phyloP scores from a whole-genome alignment of 2,113 vertebrate genomes.

The Megaptera novaeangliae region DNA sequence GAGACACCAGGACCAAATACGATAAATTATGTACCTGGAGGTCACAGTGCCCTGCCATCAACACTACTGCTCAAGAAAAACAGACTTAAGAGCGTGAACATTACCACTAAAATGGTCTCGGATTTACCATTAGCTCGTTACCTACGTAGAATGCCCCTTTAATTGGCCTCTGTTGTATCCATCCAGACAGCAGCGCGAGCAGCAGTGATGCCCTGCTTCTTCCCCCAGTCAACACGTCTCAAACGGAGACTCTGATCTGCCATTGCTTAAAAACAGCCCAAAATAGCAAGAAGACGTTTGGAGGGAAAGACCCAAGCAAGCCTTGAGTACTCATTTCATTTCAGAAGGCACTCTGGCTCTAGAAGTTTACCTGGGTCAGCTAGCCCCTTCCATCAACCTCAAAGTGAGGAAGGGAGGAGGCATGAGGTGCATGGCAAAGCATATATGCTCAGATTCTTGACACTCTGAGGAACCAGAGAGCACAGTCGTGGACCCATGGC shows the following conservation, averaged over 20 bases:
- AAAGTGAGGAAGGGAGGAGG: background rate
- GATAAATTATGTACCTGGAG: background rate
- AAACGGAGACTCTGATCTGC: background rate
- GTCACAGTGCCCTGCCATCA: background rate
- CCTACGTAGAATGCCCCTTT: background rate
- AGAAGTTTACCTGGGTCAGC: background rate
- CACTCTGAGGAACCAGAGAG: background rate
- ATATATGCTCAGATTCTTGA: fast-evolving
- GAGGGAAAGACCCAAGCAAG: background rate
- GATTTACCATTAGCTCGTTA: background rate
- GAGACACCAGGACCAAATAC: background rate
- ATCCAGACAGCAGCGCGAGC: background rate
- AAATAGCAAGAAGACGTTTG: background rate
- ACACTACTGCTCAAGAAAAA: background rate
- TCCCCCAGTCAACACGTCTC: too few species aligned
- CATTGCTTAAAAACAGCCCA: background rate
- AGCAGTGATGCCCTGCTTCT: background rate
- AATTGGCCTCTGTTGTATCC: background rate
- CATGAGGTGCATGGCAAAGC: background rate
- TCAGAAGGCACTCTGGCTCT: background rate
- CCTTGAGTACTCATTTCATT: background rate
- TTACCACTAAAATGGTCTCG: background rate
- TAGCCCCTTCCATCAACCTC: background rate
- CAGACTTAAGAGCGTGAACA: background rate
- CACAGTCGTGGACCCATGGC: fast-evolving